A percentile compares a stretch with the other conserved stretches of the same genome.
Conservation (phyloP, 2,888 invertebrate genomes). For the Liposcelis brunnea region DNA sequence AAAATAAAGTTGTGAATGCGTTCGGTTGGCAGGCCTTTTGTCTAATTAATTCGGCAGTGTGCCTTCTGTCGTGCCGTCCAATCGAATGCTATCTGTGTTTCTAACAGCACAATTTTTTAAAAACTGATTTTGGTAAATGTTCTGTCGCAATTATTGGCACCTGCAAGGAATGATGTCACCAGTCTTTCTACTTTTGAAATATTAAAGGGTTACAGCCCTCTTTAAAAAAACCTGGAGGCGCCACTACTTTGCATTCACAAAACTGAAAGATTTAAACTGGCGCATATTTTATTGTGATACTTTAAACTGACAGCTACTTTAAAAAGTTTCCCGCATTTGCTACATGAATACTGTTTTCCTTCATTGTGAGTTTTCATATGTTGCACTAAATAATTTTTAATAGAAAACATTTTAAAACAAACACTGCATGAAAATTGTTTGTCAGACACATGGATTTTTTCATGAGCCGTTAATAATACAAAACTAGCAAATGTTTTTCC, state of each 20-base stretch:
- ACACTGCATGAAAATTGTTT: not conserved
- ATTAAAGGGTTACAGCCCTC: no score
- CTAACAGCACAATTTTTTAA: no score
- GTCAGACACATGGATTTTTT: not conserved
- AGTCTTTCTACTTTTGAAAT: no score
- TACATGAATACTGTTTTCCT: not conserved
- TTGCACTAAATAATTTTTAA: slow-evolving; percentile 3
- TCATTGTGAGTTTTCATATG: slow-evolving; percentile 4
- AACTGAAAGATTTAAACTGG: not conserved
- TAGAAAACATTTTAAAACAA: slow-evolving; percentile 1
- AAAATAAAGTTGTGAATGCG: no score
- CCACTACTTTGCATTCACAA: no score
- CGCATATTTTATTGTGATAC: not conserved
- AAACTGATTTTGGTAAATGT: not conserved
- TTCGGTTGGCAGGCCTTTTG: no score
- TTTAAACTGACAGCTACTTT: slow-evolving; percentile 4
- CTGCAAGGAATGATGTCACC: no score
- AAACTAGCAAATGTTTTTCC: not conserved
- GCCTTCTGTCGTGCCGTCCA: no score
- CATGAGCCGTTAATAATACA: not conserved
- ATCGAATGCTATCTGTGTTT: no score
- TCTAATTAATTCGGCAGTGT: no score
- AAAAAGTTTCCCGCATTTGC: not conserved
- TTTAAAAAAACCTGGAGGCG: no score
- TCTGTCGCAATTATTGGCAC: not conserved